These are phyloP conservation scores for Chymomyza amoena DNA, from an alignment of 2,888 invertebrate species.

Conservation along the genomic window DNA sequence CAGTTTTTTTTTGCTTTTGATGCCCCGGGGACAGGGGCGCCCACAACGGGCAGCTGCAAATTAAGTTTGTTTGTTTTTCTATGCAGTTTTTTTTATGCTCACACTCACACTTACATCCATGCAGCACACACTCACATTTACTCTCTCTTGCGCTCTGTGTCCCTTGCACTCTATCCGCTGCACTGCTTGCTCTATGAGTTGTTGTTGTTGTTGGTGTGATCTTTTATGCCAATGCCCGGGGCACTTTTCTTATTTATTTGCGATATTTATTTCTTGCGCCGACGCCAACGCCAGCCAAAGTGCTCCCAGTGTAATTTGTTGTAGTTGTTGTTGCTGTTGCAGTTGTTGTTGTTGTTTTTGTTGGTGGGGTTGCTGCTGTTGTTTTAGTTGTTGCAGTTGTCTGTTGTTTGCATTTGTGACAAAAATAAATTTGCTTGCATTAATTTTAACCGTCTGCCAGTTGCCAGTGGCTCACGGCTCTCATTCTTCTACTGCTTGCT, in stretches of 20 bases:
- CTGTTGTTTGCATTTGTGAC: constrained; percentile 67
- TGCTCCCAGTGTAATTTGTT: constrained; percentile 5
- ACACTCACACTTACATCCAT: no score
- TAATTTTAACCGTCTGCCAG: constrained; percentile 68
- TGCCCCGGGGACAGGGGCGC: constrained; percentile 21
- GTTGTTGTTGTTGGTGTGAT: neutral
- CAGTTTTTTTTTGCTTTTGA: constrained; percentile 4
- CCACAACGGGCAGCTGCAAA: constrained; percentile 22
- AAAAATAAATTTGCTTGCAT: constrained; percentile 69
- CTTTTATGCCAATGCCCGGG: constrained; percentile 39
- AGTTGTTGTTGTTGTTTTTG: constrained; percentile 28
- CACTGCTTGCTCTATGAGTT: constrained; percentile 2
- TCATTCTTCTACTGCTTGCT: neutral
- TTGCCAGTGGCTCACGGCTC: constrained; percentile 55
- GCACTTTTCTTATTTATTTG: constrained; percentile 71
- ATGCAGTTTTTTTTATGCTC: neutral
- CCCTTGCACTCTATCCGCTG: constrained; percentile 34
- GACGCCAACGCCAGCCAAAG: neutral
- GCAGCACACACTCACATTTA: no score
- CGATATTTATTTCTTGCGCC: constrained; percentile 70
- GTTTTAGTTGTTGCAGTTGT: constrained; percentile 21
- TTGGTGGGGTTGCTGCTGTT: constrained; percentile 26
- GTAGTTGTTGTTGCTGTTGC: constrained; percentile 26
- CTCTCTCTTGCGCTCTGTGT: constrained; percentile 7
- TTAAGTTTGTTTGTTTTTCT: constrained; percentile 39